A percentile compares a stretch with the other conserved stretches of the same genome.
These are phyloP conservation scores for Andricus curvator DNA, from an alignment of 2,888 invertebrate species.

Conservation along the genomic window DNA sequence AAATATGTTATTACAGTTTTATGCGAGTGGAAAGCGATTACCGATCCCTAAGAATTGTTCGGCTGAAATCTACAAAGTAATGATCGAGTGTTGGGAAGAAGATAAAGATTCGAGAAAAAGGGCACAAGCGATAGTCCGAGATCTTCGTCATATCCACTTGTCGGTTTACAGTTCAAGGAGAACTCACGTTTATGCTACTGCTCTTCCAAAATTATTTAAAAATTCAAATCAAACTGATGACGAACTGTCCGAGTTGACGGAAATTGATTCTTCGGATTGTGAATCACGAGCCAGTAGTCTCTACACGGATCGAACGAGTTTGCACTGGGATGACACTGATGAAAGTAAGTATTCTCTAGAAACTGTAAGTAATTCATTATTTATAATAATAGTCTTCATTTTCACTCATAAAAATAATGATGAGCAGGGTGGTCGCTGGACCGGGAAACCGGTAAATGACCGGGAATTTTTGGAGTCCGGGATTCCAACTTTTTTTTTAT, in stretches of 20 bases:
- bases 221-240: slow-evolving; percentile 61
- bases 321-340: slow-evolving; percentile 71
- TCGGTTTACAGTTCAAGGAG: slow-evolving; percentile 84
- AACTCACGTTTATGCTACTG: slow-evolving; percentile 81
- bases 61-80: slow-evolving; percentile 86
- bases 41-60: slow-evolving; percentile 86
- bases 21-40: slow-evolving; percentile 84
- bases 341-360: slow-evolving; percentile 58
- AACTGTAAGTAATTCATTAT: background rate
- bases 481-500: too few species aligned
- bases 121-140: slow-evolving; percentile 92
- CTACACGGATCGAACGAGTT: slow-evolving; percentile 69
- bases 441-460: too few species aligned
- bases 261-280: slow-evolving; percentile 70
- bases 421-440: too few species aligned
- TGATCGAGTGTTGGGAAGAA: slow-evolving; percentile 90
- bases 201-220: slow-evolving; percentile 76
- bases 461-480: too few species aligned
- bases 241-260: slow-evolving; percentile 60
- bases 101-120: slow-evolving; percentile 86
- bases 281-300: slow-evolving; percentile 70
- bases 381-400: too few species aligned
- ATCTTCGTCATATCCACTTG: slow-evolving; percentile 89
- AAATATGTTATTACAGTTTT: slow-evolving; percentile 79
- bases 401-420: too few species aligned